Evolutionary conservation across 2,888 invertebrate genomes (phyloP), one percentile per base, ranked within the genome.

Genomic region (Megaustenia siamemsis): DNA sequence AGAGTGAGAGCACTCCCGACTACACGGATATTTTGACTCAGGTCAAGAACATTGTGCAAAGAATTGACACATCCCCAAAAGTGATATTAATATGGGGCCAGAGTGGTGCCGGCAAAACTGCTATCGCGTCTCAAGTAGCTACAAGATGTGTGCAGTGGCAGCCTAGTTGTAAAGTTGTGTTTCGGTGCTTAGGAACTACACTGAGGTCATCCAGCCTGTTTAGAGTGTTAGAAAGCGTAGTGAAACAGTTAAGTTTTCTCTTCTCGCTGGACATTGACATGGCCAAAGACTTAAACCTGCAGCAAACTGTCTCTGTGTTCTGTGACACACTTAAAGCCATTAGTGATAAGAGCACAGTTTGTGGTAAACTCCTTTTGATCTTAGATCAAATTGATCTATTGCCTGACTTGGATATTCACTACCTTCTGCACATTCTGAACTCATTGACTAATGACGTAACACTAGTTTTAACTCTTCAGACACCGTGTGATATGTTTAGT

Each of bases 371-470:
- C 18, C 77, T 86, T 8, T 45, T 88, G 18, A 68, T 88, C 6
- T 68, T 88, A 35, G 88, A 88, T 49, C 86, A 86, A 12, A 38
- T 88, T 24, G 88, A 87, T 28, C 76, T 60, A 35, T 53, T 86
- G 8, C 79, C 63, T 15, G 87, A 82, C 24, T 49, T 88, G 28
- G 78, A 79, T 24, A 43, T 85, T 3, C 86, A 86, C 32, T 77
- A 86, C 40, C 81, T 88, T 24, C 76, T 75, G 28, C 82, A 49
- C 38, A 84, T 88, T 45, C 63, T 88, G 1, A 85, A 85, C 53
- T 85, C 86, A 28, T 18, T 88, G 24, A 71, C 86, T 6, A 66
- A 43, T 18, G 85, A 85, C 12, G 63, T 83, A 0, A 79, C 83
- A 4, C 79, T 88, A 8, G 28, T 88, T 24, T 43, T 88, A 45